Conservation (phyloP, 2,113 vertebrate genomes). For the Aythya baeri region DNA sequence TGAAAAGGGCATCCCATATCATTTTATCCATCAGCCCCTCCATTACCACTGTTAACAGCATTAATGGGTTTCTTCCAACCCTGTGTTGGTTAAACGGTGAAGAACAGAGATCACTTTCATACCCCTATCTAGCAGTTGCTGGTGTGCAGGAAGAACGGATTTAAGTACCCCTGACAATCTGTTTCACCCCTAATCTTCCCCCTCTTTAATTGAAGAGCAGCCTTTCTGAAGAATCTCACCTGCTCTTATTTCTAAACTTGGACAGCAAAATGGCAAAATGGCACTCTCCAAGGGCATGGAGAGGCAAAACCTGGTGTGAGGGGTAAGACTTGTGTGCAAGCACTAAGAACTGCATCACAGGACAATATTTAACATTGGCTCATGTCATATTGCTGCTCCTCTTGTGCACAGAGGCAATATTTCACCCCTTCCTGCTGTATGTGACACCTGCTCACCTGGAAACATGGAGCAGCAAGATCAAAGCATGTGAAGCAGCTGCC, state of each 20-base stretch:
- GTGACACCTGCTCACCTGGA: background rate
- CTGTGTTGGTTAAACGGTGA: background rate
- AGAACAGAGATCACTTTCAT: background rate
- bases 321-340: background rate
- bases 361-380: background rate
- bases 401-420: background rate
- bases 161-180: background rate
- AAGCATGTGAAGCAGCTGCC: background rate
- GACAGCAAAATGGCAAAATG: background rate
- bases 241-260: background rate
- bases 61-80: background rate
- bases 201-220: background rate
- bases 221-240: background rate
- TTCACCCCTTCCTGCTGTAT: background rate
- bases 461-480: background rate
- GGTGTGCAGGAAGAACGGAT: background rate
- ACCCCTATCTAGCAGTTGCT: background rate
- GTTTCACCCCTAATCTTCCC: background rate
- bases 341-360: background rate
- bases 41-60: background rate
- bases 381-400: accelerated
- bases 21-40: background rate
- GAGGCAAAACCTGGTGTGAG: background rate
- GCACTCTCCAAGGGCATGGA: background rate
- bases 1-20: background rate